A percentile compares a stretch with the other conserved stretches of the same genome.
Evolutionary conservation across 2,888 invertebrate species (phyloP).

Genomic region (Melanostoma scalare): DNA sequence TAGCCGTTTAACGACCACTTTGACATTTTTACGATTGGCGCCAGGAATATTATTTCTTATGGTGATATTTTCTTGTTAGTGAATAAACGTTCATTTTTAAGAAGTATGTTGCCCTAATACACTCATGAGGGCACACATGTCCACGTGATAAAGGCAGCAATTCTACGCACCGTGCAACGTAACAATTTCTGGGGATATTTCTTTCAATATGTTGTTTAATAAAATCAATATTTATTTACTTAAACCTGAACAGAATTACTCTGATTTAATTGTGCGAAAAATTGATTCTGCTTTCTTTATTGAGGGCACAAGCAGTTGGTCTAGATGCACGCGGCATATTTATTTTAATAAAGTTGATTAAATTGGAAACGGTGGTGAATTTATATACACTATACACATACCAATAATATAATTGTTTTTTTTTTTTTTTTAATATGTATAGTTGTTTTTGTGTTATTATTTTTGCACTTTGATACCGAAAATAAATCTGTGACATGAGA

Average conservation of each 20-base stretch:
- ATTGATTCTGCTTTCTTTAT: constrained; percentile 12
- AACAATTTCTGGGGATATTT: neutral
- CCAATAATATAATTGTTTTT: neutral
- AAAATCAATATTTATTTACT: constrained; percentile 9
- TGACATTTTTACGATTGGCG: constrained; percentile 78
- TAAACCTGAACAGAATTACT: constrained; percentile 10
- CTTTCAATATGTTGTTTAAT: neutral
- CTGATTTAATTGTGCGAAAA: constrained; percentile 15
- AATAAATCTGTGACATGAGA: constrained; percentile 58
- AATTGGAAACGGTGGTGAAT: constrained; percentile 28
- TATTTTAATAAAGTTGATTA: constrained; percentile 32
- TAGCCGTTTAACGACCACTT: constrained; percentile 72
- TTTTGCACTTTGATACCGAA: constrained; percentile 62
- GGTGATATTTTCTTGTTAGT: constrained; percentile 72
- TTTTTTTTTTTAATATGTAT: constrained; percentile 38
- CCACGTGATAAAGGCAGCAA: constrained; percentile 36
- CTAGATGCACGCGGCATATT: constrained; percentile 8
- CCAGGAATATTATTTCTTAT: constrained; percentile 77
- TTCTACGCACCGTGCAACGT: constrained; percentile 1
- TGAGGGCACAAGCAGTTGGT: constrained; percentile 22
- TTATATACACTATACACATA: neutral
- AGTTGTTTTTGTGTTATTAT: constrained; percentile 39
- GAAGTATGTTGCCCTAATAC: constrained; percentile 40
- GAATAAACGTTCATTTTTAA: constrained; percentile 44
- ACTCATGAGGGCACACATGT: constrained; percentile 6